Evolutionary conservation across 2,888 invertebrate species (phyloP).

Genomic region (Geotrupes spiniger): DNA sequence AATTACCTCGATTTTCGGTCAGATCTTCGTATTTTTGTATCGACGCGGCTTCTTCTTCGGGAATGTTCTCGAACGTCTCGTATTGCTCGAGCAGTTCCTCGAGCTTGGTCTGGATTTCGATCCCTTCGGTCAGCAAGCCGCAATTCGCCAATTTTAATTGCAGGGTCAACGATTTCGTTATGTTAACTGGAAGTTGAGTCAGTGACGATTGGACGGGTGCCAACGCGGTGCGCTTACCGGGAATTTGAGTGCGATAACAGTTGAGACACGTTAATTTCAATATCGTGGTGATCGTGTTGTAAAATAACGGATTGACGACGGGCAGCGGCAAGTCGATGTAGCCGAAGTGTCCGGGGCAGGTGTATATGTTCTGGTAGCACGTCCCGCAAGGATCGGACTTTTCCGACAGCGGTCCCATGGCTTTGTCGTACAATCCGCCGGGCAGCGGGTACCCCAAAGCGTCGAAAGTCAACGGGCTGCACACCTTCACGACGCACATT

Average conservation of each 20-base stretch:
- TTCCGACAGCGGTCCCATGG: slow-evolving; percentile 65
- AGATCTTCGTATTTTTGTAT: slow-evolving; percentile 40
- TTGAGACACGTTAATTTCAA: slow-evolving; percentile 67
- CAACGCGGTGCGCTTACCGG: slow-evolving; percentile 50
- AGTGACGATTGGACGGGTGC: too few species aligned
- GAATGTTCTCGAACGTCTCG: slow-evolving; percentile 35
- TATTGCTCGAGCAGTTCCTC: slow-evolving; percentile 32
- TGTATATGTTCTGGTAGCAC: slow-evolving; percentile 64
- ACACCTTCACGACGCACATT: slow-evolving; percentile 78
- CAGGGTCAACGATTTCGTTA: slow-evolving; percentile 53
- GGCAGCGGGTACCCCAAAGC: slow-evolving; percentile 74
- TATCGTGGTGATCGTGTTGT: slow-evolving; percentile 66
- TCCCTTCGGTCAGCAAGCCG: slow-evolving; percentile 71
- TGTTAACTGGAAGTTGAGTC: slow-evolving; percentile 42
- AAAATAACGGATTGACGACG: slow-evolving; percentile 88
- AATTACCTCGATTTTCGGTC: slow-evolving; percentile 27
- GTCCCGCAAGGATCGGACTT: slow-evolving; percentile 73
- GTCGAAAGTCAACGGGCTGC: slow-evolving; percentile 77
- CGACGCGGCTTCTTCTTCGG: slow-evolving; percentile 27
- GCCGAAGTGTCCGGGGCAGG: slow-evolving; percentile 92
- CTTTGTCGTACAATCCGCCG: slow-evolving; percentile 89
- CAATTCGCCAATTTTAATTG: slow-evolving; percentile 71
- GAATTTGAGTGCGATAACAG: slow-evolving; percentile 68
- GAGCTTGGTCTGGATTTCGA: slow-evolving; percentile 54
- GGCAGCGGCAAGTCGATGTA: slow-evolving; percentile 88